These are phyloP conservation scores for Myrmecophaga tridactyla DNA, from an alignment of 2,113 vertebrate genomes.

Conservation along the genomic window DNA sequence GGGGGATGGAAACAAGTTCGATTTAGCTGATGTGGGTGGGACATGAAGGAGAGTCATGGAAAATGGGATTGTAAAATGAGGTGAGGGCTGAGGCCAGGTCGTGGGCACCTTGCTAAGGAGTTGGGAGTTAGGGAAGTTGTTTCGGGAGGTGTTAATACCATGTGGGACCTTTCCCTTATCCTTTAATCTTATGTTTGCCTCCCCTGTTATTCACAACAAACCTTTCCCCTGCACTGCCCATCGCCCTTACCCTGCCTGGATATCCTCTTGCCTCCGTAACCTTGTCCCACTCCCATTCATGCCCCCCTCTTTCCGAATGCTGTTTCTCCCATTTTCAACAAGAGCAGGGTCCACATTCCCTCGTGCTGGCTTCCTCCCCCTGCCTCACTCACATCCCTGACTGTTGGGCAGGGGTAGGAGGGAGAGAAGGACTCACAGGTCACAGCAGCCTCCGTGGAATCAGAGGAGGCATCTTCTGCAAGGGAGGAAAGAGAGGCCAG, in stretches of 20 bases:
- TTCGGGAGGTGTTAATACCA: neutral
- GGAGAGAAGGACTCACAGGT: conserved; percentile 2
- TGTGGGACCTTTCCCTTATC: neutral
- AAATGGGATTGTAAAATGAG: neutral
- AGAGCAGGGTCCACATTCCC: neutral
- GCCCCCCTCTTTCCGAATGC: neutral
- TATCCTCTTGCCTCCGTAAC: neutral
- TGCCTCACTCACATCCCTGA: too few species aligned
- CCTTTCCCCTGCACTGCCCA: neutral
- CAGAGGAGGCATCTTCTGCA: neutral
- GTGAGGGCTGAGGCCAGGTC: neutral
- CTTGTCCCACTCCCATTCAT: neutral
- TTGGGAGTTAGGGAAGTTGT: neutral
- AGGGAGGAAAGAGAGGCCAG: neutral
- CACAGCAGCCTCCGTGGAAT: accelerated
- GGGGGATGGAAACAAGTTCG: neutral
- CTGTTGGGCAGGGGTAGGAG: neutral
- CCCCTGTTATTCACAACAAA: neutral
- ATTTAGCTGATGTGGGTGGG: neutral
- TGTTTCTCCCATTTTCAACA: neutral
- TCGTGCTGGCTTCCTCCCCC: neutral
- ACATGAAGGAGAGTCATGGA: neutral
- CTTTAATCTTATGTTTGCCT: neutral
- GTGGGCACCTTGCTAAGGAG: neutral
- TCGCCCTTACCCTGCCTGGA: neutral